These are phyloP conservation scores for Nymphalis io DNA, from an alignment of 1,140 invertebrate genomes.

Conservation along the genomic window DNA sequence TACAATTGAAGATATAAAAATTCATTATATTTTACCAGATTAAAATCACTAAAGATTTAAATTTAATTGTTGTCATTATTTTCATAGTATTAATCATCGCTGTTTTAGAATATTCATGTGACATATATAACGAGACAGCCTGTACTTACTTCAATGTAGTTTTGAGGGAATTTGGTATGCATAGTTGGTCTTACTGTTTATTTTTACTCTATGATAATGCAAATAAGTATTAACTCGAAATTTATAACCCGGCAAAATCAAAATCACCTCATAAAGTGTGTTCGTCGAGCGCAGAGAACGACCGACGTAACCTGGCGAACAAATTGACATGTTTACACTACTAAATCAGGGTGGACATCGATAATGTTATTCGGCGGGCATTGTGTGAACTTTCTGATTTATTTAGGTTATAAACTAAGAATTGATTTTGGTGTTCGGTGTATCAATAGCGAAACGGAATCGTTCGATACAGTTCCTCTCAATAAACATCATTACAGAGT, in stretches of 20 bases:
- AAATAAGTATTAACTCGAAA: conserved; percentile 40
- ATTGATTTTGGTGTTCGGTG: conserved; percentile 45
- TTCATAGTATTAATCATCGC: not conserved
- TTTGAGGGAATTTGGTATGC: not conserved
- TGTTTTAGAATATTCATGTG: not conserved
- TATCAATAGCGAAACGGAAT: not conserved
- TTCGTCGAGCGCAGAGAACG: conserved; percentile 41
- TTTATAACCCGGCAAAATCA: conserved; percentile 65
- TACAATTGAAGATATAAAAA: no score
- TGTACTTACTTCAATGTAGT: not conserved
- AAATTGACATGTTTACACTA: conserved; percentile 63
- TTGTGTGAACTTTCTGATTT: conserved; percentile 47
- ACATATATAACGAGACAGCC: not conserved
- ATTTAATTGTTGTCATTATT: not conserved
- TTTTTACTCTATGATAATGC: conserved; percentile 20
- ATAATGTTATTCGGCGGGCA: conserved; percentile 27
- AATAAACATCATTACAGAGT: no score
- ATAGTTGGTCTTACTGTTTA: conserved; percentile 5
- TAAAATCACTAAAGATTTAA: not conserved
- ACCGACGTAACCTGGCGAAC: conserved; percentile 49
- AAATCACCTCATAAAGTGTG: conserved; percentile 59
- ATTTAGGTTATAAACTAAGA: conserved; percentile 54
- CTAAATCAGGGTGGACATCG: conserved; percentile 46
- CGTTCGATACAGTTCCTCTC: no score
- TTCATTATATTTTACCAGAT: no score